Evolutionary conservation across 2,797 vertebrate species (phyloP).

Genomic region (Lepidocolaptes lacrymiger): DNA sequence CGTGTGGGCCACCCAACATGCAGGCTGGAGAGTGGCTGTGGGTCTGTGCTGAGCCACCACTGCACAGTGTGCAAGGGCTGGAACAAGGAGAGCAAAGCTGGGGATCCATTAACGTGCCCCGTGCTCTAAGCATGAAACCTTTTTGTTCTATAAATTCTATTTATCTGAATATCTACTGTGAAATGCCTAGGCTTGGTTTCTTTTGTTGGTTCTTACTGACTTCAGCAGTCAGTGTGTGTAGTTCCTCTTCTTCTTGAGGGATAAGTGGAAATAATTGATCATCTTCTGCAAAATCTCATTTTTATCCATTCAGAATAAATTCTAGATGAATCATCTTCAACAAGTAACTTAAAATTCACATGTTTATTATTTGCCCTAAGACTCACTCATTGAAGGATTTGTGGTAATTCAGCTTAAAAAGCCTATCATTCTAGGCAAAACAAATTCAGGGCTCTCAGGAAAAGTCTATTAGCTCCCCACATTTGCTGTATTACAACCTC

Average conservation of each 20-base stretch:
- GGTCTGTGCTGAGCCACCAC: not conserved
- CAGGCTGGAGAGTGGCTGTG: not conserved
- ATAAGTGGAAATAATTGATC: not conserved
- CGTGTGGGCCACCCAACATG: accelerated
- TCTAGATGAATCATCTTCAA: not conserved
- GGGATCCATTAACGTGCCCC: not conserved
- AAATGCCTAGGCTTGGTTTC: not conserved
- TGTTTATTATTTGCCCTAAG: not conserved
- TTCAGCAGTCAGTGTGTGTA: not conserved
- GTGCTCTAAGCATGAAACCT: not conserved
- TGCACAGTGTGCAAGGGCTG: not conserved
- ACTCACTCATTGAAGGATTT: not conserved
- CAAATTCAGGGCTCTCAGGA: not conserved
- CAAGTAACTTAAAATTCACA: not conserved
- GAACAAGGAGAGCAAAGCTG: not conserved
- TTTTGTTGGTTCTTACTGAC: not conserved
- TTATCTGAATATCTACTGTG: not conserved
- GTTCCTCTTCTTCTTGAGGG: not conserved
- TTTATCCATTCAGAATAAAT: not conserved
- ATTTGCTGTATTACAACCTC: not conserved
- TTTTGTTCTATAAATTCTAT: not conserved
- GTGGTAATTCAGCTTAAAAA: not conserved
- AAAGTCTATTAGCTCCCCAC: not conserved
- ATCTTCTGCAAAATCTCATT: not conserved
- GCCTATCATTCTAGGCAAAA: not conserved